Conservation (phyloP, 2,797 vertebrate genomes). For the Fistularia commersonii region DNA sequence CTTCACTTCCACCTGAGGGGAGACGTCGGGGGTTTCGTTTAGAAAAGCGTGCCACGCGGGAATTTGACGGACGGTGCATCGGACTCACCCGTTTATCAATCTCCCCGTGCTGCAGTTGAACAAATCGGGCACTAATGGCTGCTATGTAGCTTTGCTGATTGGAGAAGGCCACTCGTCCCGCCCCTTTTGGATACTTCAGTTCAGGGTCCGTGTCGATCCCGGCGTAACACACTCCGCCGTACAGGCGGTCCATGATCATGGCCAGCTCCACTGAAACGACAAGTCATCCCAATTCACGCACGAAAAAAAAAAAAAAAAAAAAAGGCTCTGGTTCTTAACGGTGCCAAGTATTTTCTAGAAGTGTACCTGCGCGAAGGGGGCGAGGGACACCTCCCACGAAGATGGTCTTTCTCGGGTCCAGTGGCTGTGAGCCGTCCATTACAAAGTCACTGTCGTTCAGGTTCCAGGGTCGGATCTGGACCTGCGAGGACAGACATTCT, state of each 20-base stretch:
- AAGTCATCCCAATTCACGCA: not conserved
- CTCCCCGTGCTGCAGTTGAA: conserved; percentile 99
- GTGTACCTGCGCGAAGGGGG: conserved; percentile 92
- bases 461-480: conserved; percentile 98
- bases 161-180: conserved; percentile 96
- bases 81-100: conserved; percentile 98
- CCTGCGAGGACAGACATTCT: conserved; percentile 65
- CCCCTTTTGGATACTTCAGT: conserved; percentile 98
- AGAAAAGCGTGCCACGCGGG: not conserved
- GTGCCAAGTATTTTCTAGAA: not conserved
- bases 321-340: not conserved
- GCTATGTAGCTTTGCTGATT: conserved; percentile 99
- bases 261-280: conserved; percentile 89
- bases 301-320: too few species aligned
- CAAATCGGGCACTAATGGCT: conserved; percentile 99
- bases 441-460: conserved; percentile 99
- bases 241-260: conserved; percentile 99
- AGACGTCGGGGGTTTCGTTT: not conserved
- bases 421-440: conserved; percentile 98
- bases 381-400: conserved; percentile 98
- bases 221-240: conserved; percentile 97
- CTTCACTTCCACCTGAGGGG: conserved; percentile 98
- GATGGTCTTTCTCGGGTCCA: conserved; percentile 98
- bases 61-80: too few species aligned
- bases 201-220: conserved; percentile 99